Percentiles rank a stretch among this genome's conserved stretches.
phyloP scores from a whole-genome alignment of 2,888 invertebrate genomes.

The Stegophylla sp. region DNA sequence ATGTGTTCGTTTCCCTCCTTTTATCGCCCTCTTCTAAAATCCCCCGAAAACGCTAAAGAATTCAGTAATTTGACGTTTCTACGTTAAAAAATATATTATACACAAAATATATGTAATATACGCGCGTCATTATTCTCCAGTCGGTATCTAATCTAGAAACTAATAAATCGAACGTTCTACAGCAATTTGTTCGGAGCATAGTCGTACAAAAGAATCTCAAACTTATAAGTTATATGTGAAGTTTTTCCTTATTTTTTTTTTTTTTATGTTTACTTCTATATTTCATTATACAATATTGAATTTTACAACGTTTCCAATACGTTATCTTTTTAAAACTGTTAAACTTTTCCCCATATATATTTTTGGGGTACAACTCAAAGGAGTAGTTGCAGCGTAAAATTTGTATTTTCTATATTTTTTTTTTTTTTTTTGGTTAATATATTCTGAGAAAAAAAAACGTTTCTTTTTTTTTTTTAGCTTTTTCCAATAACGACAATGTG shows the following conservation, averaged over 20 bases:
- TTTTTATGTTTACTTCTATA: conserved; percentile 20
- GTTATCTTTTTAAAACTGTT: conserved; percentile 13
- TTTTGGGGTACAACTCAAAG: neutral
- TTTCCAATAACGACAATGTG: no score
- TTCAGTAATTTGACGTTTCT: conserved; percentile 36
- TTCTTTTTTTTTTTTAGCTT: no score
- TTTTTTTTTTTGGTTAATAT: neutral
- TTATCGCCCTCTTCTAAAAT: conserved; percentile 40
- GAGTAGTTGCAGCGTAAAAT: neutral
- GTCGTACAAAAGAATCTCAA: conserved; percentile 27
- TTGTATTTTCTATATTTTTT: neutral
- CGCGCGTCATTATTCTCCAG: neutral
- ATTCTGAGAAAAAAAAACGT: no score
- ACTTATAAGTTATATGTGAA: neutral
- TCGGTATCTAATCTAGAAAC: conserved; percentile 50
- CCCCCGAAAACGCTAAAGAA: neutral
- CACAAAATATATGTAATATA: conserved; percentile 4
- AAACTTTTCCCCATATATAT: conserved; percentile 1
- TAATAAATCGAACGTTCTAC: conserved; percentile 45
- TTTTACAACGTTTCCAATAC: conserved; percentile 11
- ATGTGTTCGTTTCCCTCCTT: conserved; percentile 25
- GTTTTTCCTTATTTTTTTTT: neutral
- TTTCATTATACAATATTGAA: conserved; percentile 27
- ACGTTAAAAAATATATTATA: conserved; percentile 18
- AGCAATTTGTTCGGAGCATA: conserved; percentile 39